Base-by-base conservation (phyloP, 2,888 invertebrate genomes). In the Hemistola chrysoprasaria region DNA sequence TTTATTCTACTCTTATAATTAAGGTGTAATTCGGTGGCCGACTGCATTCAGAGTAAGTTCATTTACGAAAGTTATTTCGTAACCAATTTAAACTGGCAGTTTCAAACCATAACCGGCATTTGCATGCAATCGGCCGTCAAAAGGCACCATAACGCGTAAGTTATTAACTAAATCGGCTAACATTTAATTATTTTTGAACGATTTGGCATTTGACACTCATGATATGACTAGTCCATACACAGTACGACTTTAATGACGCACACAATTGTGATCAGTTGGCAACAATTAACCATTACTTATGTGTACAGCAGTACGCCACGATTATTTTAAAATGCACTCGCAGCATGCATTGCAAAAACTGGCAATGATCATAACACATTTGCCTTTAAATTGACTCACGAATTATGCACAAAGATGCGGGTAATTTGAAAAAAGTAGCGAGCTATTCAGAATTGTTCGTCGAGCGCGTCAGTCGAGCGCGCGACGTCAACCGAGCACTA, bases 401-500 rank as follows among this genome's bases (percentile, higher is more conserved):
- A 46, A 47, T 47, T 47, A 50, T 39, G n/a, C n/a, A n/a, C n/a
- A n/a, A n/a, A 16, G 4, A 16, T 4, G 16, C 16, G 16, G 16
- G 16, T 16, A 22, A n/a, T 10, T 22, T 23, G 22, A 34, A 20
- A 28, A 31, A 26, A 35, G 20, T 16, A 2, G 16, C 16, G 16
- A 16, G 29, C 21, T 8, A n/a, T 52, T 51, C 50, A 60, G 53
- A 58, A 71, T 51, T 61, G 68, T 63, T 62, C 69, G 50, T 75
- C 70, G 61, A 44, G 64, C 40, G 66, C 63, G 47, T 63, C 59
- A 40, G 54, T 58, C 43, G 64, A 59, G 57, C 69, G 66, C 62
- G 73, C 78, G 76, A 77, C 71, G 58, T 83, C 72, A 52, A 81
- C 67, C 70, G 78, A 65, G 71, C 78, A 89, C 90, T 90, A 91